Percentiles rank a stretch among this genome's conserved stretches.
phyloP scores from a whole-genome alignment of 2,797 vertebrate species.

The Pteropus rufus region DNA sequence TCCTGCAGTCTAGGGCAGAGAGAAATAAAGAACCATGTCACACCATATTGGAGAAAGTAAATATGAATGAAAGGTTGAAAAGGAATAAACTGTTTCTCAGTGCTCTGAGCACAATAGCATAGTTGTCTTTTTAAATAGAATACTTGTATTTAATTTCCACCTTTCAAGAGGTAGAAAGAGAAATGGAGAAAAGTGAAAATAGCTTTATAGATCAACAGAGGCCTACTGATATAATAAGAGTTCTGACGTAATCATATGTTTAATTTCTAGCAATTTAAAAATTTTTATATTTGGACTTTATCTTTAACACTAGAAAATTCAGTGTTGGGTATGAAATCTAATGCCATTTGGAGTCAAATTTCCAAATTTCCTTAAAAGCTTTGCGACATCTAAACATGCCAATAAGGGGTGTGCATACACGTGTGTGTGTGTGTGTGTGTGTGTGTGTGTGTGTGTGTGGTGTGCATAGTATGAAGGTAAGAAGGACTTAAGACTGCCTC shows the following conservation, averaged over 20 bases:
- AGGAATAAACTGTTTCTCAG: constrained; percentile 59
- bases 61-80: constrained; percentile 55
- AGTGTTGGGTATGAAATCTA: constrained; percentile 17
- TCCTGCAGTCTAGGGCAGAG: constrained; percentile 23
- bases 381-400: neutral
- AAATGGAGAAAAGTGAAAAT: constrained; percentile 32
- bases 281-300: constrained; percentile 41
- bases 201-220: constrained; percentile 20
- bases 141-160: constrained; percentile 51
- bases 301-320: constrained; percentile 41
- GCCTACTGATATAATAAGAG: neutral
- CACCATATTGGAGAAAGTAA: constrained; percentile 48
- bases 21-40: constrained; percentile 47
- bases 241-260: neutral
- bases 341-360: neutral
- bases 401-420: neutral
- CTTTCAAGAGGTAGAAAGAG: constrained; percentile 4
- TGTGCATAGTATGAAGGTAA: neutral
- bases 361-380: neutral
- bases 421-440: neutral
- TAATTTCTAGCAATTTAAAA: constrained; percentile 41
- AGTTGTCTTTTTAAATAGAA: constrained; percentile 43
- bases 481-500: neutral
- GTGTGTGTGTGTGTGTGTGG: neutral
- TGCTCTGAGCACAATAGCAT: constrained; percentile 31